Conservation (phyloP, 2,888 invertebrate species). For the Meiosimyza decipiens region DNA sequence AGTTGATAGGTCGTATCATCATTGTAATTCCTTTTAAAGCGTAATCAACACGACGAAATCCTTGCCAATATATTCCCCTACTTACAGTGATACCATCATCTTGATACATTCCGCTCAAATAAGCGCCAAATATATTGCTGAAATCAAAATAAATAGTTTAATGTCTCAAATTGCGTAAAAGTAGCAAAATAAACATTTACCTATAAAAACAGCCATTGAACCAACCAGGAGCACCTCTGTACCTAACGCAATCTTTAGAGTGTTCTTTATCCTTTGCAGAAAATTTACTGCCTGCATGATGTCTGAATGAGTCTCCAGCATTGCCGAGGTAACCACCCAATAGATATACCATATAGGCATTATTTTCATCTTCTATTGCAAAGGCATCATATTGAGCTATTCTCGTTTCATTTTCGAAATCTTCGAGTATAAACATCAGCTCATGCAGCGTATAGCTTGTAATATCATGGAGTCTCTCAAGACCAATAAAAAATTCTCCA, state of each 20-base stretch:
- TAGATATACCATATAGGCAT: constrained; percentile 64
- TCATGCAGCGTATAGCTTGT: constrained; percentile 65
- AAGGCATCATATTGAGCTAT: constrained; percentile 72
- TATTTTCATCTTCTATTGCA: constrained; percentile 73
- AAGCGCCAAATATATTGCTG: too few species aligned
- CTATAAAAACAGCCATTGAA: background rate
- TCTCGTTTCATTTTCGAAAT: constrained; percentile 69
- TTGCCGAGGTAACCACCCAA: background rate
- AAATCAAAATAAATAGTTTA: too few species aligned
- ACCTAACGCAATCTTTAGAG: background rate
- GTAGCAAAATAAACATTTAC: background rate
- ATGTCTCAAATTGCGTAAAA: too few species aligned
- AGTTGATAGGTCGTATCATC: too few species aligned
- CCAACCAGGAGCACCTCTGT: constrained; percentile 2
- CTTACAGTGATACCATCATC: too few species aligned
- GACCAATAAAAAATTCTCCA: constrained; percentile 75
- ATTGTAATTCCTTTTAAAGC: too few species aligned
- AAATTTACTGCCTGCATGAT: constrained; percentile 13
- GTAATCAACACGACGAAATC: too few species aligned
- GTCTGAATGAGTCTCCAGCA: constrained; percentile 14
- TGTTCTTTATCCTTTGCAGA: constrained; percentile 13
- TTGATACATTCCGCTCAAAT: too few species aligned
- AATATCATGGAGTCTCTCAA: constrained; percentile 71
- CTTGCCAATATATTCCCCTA: too few species aligned
- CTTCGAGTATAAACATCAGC: constrained; percentile 72